Evolutionary conservation across 2,888 invertebrate genomes (phyloP).

Genomic region (Tachystola acroxantha): DNA sequence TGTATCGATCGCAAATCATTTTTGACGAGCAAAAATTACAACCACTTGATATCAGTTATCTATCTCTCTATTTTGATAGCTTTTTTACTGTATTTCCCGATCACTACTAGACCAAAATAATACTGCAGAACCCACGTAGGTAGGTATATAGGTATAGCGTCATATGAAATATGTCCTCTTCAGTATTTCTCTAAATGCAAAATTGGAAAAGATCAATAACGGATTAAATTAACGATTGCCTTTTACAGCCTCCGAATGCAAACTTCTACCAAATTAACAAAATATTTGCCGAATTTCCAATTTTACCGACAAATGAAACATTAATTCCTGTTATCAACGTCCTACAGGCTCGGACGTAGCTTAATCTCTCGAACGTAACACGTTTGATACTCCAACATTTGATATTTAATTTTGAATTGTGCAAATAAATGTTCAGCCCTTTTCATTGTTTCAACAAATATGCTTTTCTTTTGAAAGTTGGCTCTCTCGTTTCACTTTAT

Average conservation of each 20-base stretch:
- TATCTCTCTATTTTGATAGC: no score
- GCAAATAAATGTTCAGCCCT: slow-evolving; percentile 22
- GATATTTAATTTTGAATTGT: slow-evolving; percentile 20
- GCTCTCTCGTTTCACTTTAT: no score
- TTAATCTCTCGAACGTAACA: slow-evolving; percentile 42
- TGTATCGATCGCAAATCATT: no score
- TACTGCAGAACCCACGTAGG: no score
- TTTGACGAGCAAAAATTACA: no score
- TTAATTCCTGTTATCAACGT: slow-evolving; percentile 48
- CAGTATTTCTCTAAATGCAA: no score
- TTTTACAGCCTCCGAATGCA: neutral
- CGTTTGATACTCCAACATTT: slow-evolving; percentile 23
- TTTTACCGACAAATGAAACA: slow-evolving; percentile 26
- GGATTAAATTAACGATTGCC: neutral
- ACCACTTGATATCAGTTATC: no score
- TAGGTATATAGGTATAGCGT: no score
- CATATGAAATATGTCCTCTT: no score
- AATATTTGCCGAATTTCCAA: slow-evolving; percentile 28
- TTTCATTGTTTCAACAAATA: slow-evolving; percentile 3
- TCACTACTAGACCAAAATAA: no score
- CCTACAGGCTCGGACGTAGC: slow-evolving; percentile 37
- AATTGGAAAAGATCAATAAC: neutral
- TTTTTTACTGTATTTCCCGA: no score
- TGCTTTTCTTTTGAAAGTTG: no score
- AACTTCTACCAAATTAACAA: slow-evolving; percentile 32